Conservation (phyloP, 2,797 vertebrate species). For the Sebastes umbrosus region DNA sequence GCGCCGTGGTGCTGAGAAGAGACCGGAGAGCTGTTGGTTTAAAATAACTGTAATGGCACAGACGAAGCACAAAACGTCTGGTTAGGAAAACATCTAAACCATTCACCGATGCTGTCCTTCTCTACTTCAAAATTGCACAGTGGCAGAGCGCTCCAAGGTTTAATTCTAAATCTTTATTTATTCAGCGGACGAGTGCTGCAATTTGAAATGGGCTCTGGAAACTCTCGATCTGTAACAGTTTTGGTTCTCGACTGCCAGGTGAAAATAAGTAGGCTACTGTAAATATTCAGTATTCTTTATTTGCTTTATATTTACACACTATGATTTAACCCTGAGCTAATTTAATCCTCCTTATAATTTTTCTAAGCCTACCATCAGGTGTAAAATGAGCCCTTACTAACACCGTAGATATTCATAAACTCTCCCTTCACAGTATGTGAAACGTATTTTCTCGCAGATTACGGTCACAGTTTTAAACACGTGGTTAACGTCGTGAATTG, state of each 20-base stretch:
- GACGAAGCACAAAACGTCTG: constrained; percentile 10
- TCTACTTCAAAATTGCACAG: not conserved
- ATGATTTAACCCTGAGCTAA: not conserved
- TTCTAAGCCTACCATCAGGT: not conserved
- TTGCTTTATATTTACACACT: not conserved
- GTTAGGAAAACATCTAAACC: constrained; percentile 25
- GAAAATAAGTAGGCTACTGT: not conserved
- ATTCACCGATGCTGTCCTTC: not conserved
- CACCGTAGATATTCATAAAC: not conserved
- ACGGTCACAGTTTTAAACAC: too few relatives aligned
- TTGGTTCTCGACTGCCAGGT: not conserved
- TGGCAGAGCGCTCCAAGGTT: not conserved
- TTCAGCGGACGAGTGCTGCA: not conserved
- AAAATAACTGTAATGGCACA: constrained; percentile 17
- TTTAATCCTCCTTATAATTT: not conserved
- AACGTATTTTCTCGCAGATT: too few relatives aligned
- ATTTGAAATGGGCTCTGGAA: not conserved
- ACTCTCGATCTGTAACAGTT: not conserved
- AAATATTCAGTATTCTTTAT: not conserved
- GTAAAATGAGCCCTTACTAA: not conserved
- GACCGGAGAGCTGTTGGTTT: constrained; percentile 3
- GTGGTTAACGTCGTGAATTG: too few relatives aligned
- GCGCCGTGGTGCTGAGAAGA: constrained; percentile 5
- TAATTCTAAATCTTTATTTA: constrained; percentile 2
- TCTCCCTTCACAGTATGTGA: too few relatives aligned